Percentiles rank a stretch among this genome's conserved stretches.
phyloP scores from a whole-genome alignment of 2,797 vertebrate genomes.

The Cichlasoma orientale region DNA sequence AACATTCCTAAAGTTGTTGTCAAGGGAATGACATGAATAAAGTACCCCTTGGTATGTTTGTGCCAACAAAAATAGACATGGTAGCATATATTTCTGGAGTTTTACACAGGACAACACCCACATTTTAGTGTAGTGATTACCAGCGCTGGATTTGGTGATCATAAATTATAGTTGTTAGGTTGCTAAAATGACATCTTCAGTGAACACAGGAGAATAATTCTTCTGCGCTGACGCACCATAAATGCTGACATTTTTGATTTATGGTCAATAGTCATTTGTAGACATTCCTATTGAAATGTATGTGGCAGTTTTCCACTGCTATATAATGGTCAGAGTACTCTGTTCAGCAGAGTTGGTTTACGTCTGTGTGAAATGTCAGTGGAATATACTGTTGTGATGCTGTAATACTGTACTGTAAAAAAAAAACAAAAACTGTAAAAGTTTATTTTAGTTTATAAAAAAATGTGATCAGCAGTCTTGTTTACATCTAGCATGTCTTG shows the following conservation, averaged over 20 bases:
- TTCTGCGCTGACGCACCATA: constrained; percentile 20
- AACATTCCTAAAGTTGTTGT: constrained; percentile 76
- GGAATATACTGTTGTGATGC: background rate
- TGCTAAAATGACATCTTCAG: constrained; percentile 32
- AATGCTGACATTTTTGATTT: constrained; percentile 52
- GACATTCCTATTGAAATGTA: constrained; percentile 38
- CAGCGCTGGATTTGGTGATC: constrained; percentile 33
- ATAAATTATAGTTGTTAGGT: constrained; percentile 58
- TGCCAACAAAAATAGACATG: constrained; percentile 57
- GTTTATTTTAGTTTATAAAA: background rate
- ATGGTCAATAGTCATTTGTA: constrained; percentile 25
- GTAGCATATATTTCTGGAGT: constrained; percentile 46
- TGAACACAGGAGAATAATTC: constrained; percentile 41
- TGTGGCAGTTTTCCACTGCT: background rate
- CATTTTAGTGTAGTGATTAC: constrained; percentile 29
- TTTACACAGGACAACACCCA: constrained; percentile 46
- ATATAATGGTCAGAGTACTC: background rate
- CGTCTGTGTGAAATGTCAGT: background rate
- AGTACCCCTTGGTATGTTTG: constrained; percentile 50
- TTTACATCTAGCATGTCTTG: background rate
- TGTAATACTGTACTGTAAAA: background rate
- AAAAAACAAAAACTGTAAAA: background rate
- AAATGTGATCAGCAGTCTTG: background rate
- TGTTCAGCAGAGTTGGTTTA: background rate
- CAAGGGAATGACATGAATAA: constrained; percentile 58